Conservation (phyloP, 2,888 invertebrate species). For the Drosophila robusta region DNA sequence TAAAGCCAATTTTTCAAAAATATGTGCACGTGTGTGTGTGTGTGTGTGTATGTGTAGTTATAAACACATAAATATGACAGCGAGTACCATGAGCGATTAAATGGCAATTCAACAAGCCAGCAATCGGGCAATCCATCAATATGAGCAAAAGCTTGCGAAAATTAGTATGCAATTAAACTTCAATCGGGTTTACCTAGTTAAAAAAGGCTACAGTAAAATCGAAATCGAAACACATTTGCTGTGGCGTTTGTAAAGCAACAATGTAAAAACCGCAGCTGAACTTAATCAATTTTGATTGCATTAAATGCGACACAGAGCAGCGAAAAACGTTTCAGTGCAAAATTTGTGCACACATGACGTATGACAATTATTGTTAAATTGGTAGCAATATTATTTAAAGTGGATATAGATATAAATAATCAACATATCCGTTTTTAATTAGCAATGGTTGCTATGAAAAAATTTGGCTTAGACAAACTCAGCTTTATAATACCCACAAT, state of each 20-base stretch:
- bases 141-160: conserved; percentile 8
- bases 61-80: conserved; percentile 18
- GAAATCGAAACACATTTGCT: not conserved
- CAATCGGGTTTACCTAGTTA: conserved; percentile 24
- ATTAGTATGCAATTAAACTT: conserved; percentile 32
- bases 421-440: no score
- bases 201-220: not conserved
- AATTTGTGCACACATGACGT: not conserved
- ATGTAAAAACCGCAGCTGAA: not conserved
- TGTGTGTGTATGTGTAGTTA: not conserved
- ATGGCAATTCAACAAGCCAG: conserved; percentile 10
- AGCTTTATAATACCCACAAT: no score
- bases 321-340: not conserved
- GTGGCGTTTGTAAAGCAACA: not conserved
- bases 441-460: no score
- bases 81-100: conserved; percentile 16
- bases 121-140: conserved; percentile 10
- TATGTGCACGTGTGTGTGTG: not conserved
- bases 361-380: no score
- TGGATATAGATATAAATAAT: no score
- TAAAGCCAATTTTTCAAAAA: conserved; percentile 24
- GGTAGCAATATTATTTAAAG: no score
- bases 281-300: not conserved
- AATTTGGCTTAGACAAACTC: no score
- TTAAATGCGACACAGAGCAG: not conserved